These are phyloP conservation scores for Campoplex capitator DNA, from an alignment of 2,888 invertebrate species.

Conservation along the genomic window DNA sequence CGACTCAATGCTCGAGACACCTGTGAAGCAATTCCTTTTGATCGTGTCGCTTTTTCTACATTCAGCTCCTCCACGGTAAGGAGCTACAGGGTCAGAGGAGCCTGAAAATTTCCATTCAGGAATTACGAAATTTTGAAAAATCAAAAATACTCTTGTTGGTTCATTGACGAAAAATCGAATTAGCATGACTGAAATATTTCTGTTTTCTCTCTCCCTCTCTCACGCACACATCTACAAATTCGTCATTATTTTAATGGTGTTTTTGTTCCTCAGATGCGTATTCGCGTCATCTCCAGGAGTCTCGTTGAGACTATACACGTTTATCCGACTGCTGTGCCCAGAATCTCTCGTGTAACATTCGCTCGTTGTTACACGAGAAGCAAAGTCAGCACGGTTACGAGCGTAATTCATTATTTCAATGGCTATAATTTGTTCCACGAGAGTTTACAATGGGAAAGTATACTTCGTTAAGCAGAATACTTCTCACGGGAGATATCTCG, in stretches of 20 bases:
- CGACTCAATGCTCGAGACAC: neutral
- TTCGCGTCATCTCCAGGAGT: neutral
- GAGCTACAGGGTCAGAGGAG: too few species aligned
- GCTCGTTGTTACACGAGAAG: neutral
- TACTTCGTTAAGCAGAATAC: neutral
- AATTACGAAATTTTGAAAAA: neutral
- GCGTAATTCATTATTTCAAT: slow-evolving; percentile 40
- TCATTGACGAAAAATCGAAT: neutral
- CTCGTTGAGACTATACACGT: neutral
- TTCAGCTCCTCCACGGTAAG: too few species aligned
- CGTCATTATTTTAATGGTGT: too few species aligned
- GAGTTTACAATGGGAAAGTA: slow-evolving; percentile 45
- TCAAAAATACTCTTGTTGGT: neutral
- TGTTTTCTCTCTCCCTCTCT: neutral
- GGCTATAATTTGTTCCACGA: slow-evolving; percentile 45
- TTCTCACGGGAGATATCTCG: slow-evolving; percentile 1
- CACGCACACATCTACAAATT: too few species aligned
- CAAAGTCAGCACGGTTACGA: slow-evolving; percentile 36
- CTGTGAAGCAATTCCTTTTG: too few species aligned
- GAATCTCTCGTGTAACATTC: slow-evolving; percentile 4
- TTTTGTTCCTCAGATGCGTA: neutral
- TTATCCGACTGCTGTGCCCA: slow-evolving; percentile 1
- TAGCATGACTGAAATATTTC: neutral
- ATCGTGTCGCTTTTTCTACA: too few species aligned
- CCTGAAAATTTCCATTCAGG: too few species aligned